Evolutionary conservation across 2,113 vertebrate genomes (phyloP), one percentile per base, ranked within the genome.

Genomic region (Cardinalis cardinalis): DNA sequence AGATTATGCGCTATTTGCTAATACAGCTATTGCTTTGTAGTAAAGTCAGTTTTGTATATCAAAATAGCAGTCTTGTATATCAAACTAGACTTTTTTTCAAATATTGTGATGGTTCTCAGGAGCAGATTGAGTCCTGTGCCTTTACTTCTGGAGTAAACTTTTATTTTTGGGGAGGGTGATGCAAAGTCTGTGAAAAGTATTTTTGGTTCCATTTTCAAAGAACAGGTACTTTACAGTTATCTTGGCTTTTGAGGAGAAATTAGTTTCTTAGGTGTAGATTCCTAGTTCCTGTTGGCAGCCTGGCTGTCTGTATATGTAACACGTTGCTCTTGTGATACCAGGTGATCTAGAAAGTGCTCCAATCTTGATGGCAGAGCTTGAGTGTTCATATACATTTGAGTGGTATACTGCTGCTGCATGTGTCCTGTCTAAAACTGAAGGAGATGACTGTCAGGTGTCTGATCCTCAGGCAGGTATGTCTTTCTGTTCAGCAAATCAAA

Each of bases 361-460:
- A 0, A 83, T 99, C 85, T 84, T 99, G 28, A 95, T 96, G 4
- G 87, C 98, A 3, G 96, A 96, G 2, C 92, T 94, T 5, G 89
- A 72, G 3, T 99, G 99, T 75, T 91, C 97, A 5, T 99, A 98
- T 12, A 98, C 98, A 74, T 95, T 99, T 86, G 98, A 99, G 88
- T 99, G 99, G 99, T 97, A 98, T 93, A 99, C 99, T 0, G 98
- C 99, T 1, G 98, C 98, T 4, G 99, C 99, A 1, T 99, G 99
- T 24, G 98, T 99, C 71, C 97, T 99, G 49, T 98, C 99, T 5
- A 98, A 96, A 95, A 97, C 97, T 0, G 97, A 98, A 84, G 99
- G 99, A 21, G 97, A 98, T 28, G 56, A 98, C 83, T 99, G 99
- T 95, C 98, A 95, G 29, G 99, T 99, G 90, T 97, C 98, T 28